Evolutionary conservation across 2,888 invertebrate species (phyloP), one percentile per base, ranked within the genome.

Genomic region (Criorhina ranunculi): DNA sequence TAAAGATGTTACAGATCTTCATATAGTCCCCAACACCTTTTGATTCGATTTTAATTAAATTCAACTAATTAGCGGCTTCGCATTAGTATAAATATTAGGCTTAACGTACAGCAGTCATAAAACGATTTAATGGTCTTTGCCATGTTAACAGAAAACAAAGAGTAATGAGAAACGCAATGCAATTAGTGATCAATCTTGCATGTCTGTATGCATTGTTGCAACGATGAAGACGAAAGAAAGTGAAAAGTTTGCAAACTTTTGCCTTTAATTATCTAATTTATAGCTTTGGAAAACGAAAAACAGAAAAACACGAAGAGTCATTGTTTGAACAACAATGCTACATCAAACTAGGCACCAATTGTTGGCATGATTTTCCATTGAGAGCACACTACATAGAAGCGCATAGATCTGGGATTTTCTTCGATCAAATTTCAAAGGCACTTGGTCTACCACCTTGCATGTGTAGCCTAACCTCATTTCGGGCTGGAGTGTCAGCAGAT

Each of bases 121-220:
- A 53, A 51, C 1, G 12, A 31, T 7, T 44, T 19, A 46, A 46
- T 46, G 19, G 17, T 44, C 2, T 19, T 9, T 12, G 31, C 3
- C 9, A 4, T 15, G 31, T 53, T 9, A 2, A 46, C 31, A 7
- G 9, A 15, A 53, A 49, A 11, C 46, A 49, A 12, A 49, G 60
- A 49, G 60, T 29, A 60, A 60, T 44, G 49, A 35, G 31, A 66
- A 73, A 60, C 46, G 19, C 37, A 53, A 67, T 31, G 66, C 53
- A 80, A 69, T 59, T 72, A 66, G 60, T 15, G 46, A 67, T 55
- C 80, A 75, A 80, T 80, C 73, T 67, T 62, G 67, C 80, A 46
- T 80, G 44, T 24, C 73, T 37, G 12, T 73, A 73, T 55, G 66
- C 80, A 75, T 55, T 75, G 80, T 73, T 80, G 59, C 73, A 67